Evolutionary conservation across 2,888 invertebrate species (phyloP).

Genomic region (Iphiclides podalirius): DNA sequence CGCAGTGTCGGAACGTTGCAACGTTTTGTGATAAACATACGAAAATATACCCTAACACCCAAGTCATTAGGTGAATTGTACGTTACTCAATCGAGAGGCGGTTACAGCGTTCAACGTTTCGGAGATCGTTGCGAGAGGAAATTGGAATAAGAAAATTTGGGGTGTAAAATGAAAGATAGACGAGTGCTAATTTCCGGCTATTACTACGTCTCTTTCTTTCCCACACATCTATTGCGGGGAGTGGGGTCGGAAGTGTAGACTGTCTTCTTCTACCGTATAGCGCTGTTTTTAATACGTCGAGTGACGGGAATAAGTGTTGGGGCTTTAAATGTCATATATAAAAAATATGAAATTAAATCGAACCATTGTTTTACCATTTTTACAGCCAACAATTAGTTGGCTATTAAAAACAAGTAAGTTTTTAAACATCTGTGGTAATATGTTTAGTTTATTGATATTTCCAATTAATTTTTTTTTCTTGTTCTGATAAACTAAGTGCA

Average conservation of each 20-base stretch:
- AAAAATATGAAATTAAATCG: too few species aligned
- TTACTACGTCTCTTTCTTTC: slow-evolving; percentile 79
- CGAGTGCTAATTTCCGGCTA: slow-evolving; percentile 86
- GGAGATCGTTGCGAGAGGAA: slow-evolving; percentile 76
- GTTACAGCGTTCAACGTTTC: slow-evolving; percentile 55
- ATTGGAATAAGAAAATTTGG: slow-evolving; percentile 89
- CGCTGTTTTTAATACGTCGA: slow-evolving; percentile 41
- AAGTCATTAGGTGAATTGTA: too few species aligned
- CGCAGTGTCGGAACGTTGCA: slow-evolving; percentile 55
- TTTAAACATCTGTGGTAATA: too few species aligned
- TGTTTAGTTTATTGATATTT: too few species aligned
- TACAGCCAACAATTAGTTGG: too few species aligned
- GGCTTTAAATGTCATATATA: too few species aligned
- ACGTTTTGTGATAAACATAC: slow-evolving; percentile 25
- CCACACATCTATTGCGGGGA: slow-evolving; percentile 72
- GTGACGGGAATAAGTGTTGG: slow-evolving; percentile 26
- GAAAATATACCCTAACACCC: slow-evolving; percentile 36
- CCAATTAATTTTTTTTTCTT: too few species aligned
- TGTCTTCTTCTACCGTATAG: slow-evolving; percentile 66
- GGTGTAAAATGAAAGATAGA: slow-evolving; percentile 89
- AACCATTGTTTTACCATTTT: too few species aligned
- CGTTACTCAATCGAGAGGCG: slow-evolving; percentile 27
- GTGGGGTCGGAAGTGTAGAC: slow-evolving; percentile 55
- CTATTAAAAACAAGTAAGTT: too few species aligned
- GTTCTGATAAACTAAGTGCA: too few species aligned